phyloP scores from a whole-genome alignment of 2,113 vertebrate species.

The Lepidiolamprologus cunningtoni region DNA sequence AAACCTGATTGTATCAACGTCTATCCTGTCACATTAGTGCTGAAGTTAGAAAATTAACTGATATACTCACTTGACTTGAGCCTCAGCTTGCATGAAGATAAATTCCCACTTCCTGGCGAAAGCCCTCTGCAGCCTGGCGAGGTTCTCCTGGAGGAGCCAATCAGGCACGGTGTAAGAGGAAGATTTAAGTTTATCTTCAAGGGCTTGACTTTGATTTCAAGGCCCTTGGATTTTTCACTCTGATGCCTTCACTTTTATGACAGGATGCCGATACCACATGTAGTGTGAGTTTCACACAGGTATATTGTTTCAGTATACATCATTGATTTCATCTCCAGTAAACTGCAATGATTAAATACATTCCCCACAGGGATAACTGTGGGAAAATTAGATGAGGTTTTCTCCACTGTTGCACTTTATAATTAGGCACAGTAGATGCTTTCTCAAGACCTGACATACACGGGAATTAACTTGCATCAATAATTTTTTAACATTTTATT shows the following conservation, averaged over 20 bases:
- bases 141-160: constrained; percentile 81
- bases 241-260: background rate
- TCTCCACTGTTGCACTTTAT: background rate
- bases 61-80: constrained; percentile 91
- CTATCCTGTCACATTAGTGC: background rate
- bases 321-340: background rate
- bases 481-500: background rate
- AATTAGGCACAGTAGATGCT: background rate
- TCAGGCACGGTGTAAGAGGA: background rate
- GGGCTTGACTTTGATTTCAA: background rate
- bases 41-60: background rate
- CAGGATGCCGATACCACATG: background rate
- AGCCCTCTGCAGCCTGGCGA: constrained; percentile 90
- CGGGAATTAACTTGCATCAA: background rate
- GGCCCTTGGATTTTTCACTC: background rate
- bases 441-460: background rate
- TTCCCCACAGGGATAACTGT: background rate
- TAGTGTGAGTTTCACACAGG: background rate
- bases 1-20: background rate
- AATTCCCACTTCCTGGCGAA: constrained; percentile 98
- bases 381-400: background rate
- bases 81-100: constrained; percentile 98
- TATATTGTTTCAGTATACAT: background rate
- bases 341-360: background rate
- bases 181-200: background rate